These are phyloP conservation scores for Lepidotrigona ventralis DNA, from an alignment of 1,140 invertebrate species.

Conservation along the genomic window DNA sequence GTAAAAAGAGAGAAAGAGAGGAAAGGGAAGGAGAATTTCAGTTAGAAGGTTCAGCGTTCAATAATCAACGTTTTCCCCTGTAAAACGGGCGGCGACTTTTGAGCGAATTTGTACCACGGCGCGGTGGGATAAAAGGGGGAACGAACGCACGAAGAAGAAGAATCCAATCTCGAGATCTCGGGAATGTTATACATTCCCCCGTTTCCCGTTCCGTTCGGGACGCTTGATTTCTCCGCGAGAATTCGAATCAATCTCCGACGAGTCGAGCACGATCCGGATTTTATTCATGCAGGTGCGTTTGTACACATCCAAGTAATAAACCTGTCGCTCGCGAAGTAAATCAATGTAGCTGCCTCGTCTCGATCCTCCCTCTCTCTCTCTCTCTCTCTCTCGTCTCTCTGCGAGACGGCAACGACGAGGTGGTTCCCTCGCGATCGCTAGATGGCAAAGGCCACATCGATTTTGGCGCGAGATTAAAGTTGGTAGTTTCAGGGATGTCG, in stretches of 20 bases:
- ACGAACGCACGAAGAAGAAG: slow-evolving; percentile 43
- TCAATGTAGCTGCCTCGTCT: slow-evolving; percentile 52
- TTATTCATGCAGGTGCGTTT: slow-evolving; percentile 65
- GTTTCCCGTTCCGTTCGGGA: slow-evolving; percentile 28
- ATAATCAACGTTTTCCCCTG: slow-evolving; percentile 30
- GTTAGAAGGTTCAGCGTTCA: not conserved
- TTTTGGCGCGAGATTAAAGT: slow-evolving; percentile 65
- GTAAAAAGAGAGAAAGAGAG: no score
- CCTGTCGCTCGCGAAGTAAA: slow-evolving; percentile 64
- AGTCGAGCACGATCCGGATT: slow-evolving; percentile 58
- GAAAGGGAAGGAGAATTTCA: not conserved
- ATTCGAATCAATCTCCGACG: slow-evolving; percentile 59
- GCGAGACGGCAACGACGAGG: not conserved
- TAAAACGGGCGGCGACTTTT: slow-evolving; percentile 37
- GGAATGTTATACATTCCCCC: slow-evolving; percentile 55
- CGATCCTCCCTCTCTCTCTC: not conserved
- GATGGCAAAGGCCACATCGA: slow-evolving; percentile 59
- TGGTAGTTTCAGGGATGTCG: slow-evolving; percentile 56
- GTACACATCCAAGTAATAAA: slow-evolving; percentile 63
- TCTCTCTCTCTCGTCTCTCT: not conserved
- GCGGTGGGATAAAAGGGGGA: slow-evolving; percentile 23
- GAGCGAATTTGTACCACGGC: slow-evolving; percentile 41
- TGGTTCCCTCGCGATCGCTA: slow-evolving; percentile 5
- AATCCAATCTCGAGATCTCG: slow-evolving; percentile 51
- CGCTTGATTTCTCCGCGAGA: slow-evolving; percentile 54